A percentile compares a stretch with the other conserved stretches of the same genome.
Evolutionary conservation across 2,113 vertebrate genomes (phyloP).

Genomic region (Chroicocephalus ridibundus): DNA sequence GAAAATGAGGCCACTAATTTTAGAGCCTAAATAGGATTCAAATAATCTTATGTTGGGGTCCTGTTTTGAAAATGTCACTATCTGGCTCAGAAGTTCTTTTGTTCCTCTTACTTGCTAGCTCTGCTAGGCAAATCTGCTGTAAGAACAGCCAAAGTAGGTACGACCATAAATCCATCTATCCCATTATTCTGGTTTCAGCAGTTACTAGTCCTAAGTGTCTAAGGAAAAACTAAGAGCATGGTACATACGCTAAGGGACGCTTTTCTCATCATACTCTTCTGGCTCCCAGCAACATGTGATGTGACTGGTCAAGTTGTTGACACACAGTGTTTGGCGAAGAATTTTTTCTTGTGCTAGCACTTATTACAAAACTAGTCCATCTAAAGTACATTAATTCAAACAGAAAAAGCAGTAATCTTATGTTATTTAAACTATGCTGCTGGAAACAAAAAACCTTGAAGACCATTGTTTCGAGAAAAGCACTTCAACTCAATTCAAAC

Average conservation of each 20-base stretch:
- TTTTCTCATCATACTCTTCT: neutral
- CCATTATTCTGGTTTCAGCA: neutral
- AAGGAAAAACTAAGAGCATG: neutral
- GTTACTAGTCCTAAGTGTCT: neutral
- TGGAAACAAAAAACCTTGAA: neutral
- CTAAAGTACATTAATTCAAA: neutral
- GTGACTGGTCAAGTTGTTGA: neutral
- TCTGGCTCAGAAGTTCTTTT: neutral
- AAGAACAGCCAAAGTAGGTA: neutral
- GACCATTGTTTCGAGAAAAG: neutral
- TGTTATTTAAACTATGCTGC: neutral
- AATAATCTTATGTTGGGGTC: neutral
- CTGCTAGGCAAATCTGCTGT: neutral
- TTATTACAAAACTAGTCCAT: neutral
- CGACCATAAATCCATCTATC: neutral
- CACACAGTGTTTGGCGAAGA: neutral
- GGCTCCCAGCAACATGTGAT: neutral
- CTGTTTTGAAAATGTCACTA: neutral
- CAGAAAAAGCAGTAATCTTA: neutral
- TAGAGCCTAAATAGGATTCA: neutral
- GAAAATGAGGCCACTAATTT: neutral
- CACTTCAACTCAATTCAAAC: neutral
- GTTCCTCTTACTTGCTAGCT: neutral
- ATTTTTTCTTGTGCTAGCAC: neutral
- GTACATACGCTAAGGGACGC: neutral